A percentile compares a stretch with the other conserved stretches of the same genome.
These are phyloP conservation scores for Aethina tumida DNA, from an alignment of 1,140 invertebrate genomes.

Conservation along the genomic window DNA sequence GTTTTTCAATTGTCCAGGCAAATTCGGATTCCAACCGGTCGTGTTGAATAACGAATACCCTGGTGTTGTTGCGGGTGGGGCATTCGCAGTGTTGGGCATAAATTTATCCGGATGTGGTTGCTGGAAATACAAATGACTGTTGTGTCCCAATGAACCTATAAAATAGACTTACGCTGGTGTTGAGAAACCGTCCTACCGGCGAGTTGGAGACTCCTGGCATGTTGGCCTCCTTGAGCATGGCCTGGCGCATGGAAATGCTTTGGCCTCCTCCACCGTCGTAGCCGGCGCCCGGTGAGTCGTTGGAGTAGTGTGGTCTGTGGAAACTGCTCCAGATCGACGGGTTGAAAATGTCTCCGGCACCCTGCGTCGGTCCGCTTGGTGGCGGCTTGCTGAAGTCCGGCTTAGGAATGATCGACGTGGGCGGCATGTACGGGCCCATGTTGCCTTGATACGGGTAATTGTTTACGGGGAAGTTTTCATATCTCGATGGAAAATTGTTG, in stretches of 20 bases:
- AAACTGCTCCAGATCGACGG: constrained; percentile 18
- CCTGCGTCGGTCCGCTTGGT: constrained; percentile 2
- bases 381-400: constrained; percentile 4
- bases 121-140: constrained; percentile 7
- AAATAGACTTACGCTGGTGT: constrained; percentile 6
- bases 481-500: no score
- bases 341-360: constrained; percentile 17
- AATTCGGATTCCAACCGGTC: constrained; percentile 30
- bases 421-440: constrained; percentile 1
- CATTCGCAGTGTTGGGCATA: constrained; percentile 7
- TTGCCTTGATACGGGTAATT: not conserved
- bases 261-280: constrained; percentile 8
- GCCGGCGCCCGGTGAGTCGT: constrained; percentile 2
- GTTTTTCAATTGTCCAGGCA: constrained; percentile 24
- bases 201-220: constrained; percentile 11
- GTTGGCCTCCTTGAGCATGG: constrained; percentile 31
- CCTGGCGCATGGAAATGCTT: constrained; percentile 30
- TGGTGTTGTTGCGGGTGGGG: no score
- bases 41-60: constrained; percentile 35
- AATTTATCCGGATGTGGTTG: constrained; percentile 6
- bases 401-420: not conserved
- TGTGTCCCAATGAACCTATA: constrained; percentile 4
- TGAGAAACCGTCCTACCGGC: no score
- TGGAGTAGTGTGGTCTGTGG: constrained; percentile 11
- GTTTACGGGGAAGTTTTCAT: no score